phyloP scores from a whole-genome alignment of 2,888 invertebrate species.

The Anorthoa munda region DNA sequence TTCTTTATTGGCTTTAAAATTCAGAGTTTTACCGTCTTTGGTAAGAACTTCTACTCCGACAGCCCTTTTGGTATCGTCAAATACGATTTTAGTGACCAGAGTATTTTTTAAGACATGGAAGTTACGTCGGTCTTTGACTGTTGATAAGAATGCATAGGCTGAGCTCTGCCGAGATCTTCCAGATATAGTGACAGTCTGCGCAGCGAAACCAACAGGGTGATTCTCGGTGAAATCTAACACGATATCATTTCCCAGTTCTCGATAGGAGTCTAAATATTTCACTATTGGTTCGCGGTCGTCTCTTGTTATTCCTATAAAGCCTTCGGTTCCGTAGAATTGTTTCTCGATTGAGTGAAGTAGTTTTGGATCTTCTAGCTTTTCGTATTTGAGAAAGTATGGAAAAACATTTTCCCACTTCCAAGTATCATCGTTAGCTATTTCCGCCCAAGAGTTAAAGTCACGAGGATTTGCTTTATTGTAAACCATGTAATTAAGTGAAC shows the following conservation, averaged over 20 bases:
- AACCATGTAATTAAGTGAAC: conserved; percentile 72
- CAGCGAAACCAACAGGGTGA: conserved; percentile 74
- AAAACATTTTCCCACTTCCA: conserved; percentile 73
- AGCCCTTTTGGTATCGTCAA: conserved; percentile 62
- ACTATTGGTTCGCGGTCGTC: conserved; percentile 56
- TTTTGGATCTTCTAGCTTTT: conserved; percentile 63
- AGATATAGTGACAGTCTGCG: conserved; percentile 58
- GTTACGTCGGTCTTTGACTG: conserved; percentile 66
- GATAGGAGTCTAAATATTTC: conserved; percentile 73
- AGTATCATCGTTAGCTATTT: conserved; percentile 60
- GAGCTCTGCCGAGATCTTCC: conserved; percentile 82
- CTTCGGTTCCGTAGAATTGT: conserved; percentile 64
- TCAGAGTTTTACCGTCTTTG: conserved; percentile 57
- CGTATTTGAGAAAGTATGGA: conserved; percentile 72
- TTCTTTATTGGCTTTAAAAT: conserved; percentile 68
- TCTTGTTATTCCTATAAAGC: conserved; percentile 63
- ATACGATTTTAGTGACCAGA: conserved; percentile 67
- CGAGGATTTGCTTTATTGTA: conserved; percentile 73
- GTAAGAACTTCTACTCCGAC: conserved; percentile 65
- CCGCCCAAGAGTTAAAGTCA: conserved; percentile 73
- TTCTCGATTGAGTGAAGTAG: conserved; percentile 59
- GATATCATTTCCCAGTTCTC: conserved; percentile 79
- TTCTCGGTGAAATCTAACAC: conserved; percentile 70
- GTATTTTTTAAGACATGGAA: conserved; percentile 70
- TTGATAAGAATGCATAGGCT: conserved; percentile 78